Evolutionary conservation across 2,888 invertebrate genomes (phyloP).

Genomic region (Didymodactylos carnosus): DNA sequence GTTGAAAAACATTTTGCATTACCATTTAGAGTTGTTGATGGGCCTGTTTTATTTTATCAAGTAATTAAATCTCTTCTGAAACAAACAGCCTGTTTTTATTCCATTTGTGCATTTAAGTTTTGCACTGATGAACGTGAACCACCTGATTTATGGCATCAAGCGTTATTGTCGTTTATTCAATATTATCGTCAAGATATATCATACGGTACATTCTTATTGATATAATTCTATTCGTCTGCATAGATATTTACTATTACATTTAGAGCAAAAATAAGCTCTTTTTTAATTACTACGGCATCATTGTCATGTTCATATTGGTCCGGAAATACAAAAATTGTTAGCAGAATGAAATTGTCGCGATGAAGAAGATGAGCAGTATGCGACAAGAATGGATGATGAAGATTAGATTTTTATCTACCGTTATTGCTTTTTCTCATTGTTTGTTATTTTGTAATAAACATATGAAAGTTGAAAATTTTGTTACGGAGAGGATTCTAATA

Average conservation of each 20-base stretch:
- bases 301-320: slow-evolving; percentile 3
- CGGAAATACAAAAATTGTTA: slow-evolving; percentile 8
- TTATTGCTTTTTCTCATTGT: no score
- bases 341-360: slow-evolving; percentile 3
- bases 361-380: slow-evolving; percentile 1
- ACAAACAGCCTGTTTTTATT: no score
- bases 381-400: neutral
- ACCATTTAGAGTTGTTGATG: slow-evolving; percentile 80
- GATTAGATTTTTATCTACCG: no score
- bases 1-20: slow-evolving; percentile 93
- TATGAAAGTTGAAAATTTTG: no score
- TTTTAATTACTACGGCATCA: slow-evolving; percentile 47
- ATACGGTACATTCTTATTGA: no score
- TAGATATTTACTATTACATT: no score
- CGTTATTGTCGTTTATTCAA: slow-evolving; percentile 73
- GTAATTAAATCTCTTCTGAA: no score
- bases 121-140: slow-evolving; percentile 58
- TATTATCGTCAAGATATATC: slow-evolving; percentile 84
- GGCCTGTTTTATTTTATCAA: no score
- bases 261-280: slow-evolving; percentile 70
- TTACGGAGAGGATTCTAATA: no score
- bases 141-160: slow-evolving; percentile 92
- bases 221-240: no score
- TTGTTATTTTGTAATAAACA: no score
- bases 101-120: slow-evolving; percentile 43